Evolutionary conservation across 2,113 vertebrate genomes (phyloP).

Genomic region (Daubentonia madagascariensis): DNA sequence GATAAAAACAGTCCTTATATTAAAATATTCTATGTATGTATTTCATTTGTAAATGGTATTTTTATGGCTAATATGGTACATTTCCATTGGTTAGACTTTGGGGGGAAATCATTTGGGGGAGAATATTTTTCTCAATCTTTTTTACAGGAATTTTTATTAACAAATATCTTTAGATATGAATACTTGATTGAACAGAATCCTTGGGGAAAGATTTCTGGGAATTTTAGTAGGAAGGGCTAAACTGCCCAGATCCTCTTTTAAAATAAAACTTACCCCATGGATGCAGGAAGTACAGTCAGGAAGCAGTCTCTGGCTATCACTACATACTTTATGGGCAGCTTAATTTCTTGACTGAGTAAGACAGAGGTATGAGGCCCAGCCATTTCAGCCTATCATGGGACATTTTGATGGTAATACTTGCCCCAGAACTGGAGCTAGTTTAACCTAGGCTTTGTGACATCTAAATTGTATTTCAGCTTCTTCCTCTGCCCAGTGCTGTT

Average conservation of each 20-base stretch:
- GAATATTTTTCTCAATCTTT: neutral
- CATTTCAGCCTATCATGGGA: neutral
- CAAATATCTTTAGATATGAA: too few species aligned
- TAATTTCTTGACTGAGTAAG: neutral
- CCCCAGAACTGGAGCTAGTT: neutral
- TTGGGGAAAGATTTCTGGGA: too few species aligned
- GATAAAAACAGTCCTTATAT: too few species aligned
- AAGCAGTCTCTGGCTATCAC: neutral
- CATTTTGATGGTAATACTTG: neutral
- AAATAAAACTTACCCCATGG: neutral
- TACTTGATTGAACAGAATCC: too few species aligned
- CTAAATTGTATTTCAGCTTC: neutral
- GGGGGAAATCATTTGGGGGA: neutral
- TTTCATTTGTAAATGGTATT: slow-evolving; percentile 16
- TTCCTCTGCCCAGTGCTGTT: neutral
- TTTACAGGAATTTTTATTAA: too few species aligned
- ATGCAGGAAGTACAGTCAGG: neutral
- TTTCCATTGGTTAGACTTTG: too few species aligned
- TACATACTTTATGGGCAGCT: neutral
- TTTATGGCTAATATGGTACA: neutral
- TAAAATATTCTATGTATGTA: too few species aligned
- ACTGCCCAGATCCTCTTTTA: neutral
- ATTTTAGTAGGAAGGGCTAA: too few species aligned
- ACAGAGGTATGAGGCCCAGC: neutral
- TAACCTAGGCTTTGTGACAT: neutral